phyloP scores from a whole-genome alignment of 2,888 invertebrate species.

The Mycalesis mineus region DNA sequence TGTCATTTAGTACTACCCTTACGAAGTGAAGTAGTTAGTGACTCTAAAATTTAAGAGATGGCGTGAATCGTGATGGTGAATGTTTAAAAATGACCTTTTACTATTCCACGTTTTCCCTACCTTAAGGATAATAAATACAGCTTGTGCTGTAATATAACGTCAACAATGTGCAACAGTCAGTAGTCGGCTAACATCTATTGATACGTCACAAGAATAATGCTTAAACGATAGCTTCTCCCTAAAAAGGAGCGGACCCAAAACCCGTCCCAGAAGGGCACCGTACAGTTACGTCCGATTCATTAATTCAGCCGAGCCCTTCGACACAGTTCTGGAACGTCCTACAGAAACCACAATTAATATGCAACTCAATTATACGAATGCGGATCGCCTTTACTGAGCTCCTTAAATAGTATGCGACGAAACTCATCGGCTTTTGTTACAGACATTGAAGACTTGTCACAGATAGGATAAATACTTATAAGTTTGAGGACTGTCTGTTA shows the following conservation, averaged over 20 bases:
- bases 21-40: too few relatives aligned
- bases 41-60: too few relatives aligned
- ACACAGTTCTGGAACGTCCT: constrained; percentile 12
- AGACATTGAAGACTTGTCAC: background rate
- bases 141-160: too few relatives aligned
- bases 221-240: background rate
- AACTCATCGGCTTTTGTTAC: background rate
- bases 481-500: too few relatives aligned
- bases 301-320: constrained; percentile 13
- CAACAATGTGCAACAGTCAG: too few relatives aligned
- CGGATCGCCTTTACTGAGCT: constrained; percentile 21
- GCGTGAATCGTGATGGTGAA: too few relatives aligned
- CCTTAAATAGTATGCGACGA: constrained; percentile 23
- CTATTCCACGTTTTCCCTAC: too few relatives aligned
- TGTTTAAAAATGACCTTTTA: too few relatives aligned
- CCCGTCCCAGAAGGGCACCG: background rate
- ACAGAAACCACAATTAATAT: constrained; percentile 25
- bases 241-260: background rate
- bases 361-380: constrained; percentile 25
- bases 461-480: background rate
- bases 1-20: too few relatives aligned
- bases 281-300: constrained; percentile 1
- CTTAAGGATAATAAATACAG: too few relatives aligned
- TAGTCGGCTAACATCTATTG: too few relatives aligned
- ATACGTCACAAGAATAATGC: too few relatives aligned